phyloP scores from a whole-genome alignment of 2,113 vertebrate species.

The Tachycineta bicolor region DNA sequence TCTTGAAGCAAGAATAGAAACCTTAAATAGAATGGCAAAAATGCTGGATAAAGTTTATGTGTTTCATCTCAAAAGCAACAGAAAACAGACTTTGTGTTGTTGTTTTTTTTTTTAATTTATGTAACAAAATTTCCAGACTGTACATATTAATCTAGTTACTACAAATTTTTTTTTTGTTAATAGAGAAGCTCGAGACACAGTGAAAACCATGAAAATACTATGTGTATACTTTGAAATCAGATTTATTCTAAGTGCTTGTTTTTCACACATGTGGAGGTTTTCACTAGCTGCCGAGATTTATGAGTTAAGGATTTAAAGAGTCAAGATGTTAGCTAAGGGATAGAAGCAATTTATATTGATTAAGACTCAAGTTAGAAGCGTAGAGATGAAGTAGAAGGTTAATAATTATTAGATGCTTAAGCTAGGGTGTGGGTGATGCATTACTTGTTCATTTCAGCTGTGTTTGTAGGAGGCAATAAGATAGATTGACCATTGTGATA shows the following conservation, averaged over 20 bases:
- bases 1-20: not conserved
- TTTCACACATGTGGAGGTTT: not conserved
- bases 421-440: too few relatives aligned
- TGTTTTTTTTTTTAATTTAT: not conserved
- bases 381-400: too few relatives aligned
- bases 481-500: too few relatives aligned
- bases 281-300: not conserved
- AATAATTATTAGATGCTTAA: too few relatives aligned
- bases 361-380: too few relatives aligned
- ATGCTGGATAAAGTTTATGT: not conserved
- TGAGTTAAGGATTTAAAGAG: too few relatives aligned
- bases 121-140: not conserved
- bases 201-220: not conserved
- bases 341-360: too few relatives aligned
- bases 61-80: not conserved
- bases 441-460: too few relatives aligned
- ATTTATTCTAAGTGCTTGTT: not conserved
- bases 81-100: not conserved
- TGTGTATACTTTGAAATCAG: not conserved
- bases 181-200: not conserved
- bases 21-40: not conserved
- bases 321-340: too few relatives aligned
- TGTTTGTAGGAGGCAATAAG: too few relatives aligned
- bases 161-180: not conserved
- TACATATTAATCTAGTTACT: not conserved